These are phyloP conservation scores for Lasioglossum lativentre DNA, from an alignment of 2,888 invertebrate species.

Conservation along the genomic window DNA sequence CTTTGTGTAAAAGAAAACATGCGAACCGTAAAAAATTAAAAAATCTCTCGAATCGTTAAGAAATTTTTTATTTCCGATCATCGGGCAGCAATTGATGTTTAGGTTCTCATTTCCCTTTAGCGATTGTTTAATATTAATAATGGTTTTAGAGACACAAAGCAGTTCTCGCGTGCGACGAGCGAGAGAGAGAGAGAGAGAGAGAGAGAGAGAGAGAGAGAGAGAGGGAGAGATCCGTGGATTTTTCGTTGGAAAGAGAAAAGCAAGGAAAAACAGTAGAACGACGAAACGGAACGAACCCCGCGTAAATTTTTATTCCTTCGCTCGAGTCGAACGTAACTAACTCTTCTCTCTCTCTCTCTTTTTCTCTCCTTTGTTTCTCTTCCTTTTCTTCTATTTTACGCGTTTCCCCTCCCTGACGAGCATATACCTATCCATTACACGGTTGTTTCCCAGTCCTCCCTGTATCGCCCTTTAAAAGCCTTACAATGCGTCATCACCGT, in stretches of 20 bases:
- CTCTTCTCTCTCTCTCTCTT: not conserved
- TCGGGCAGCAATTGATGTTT: not conserved
- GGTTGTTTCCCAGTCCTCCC: constrained; percentile 72
- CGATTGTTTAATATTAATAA: not conserved
- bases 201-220: not conserved
- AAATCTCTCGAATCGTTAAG: not conserved
- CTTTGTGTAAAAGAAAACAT: no score
- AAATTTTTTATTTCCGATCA: not conserved
- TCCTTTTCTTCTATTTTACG: constrained; percentile 53
- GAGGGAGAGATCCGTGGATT: not conserved
- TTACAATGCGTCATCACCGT: constrained; percentile 85
- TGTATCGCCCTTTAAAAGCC: constrained; percentile 81
- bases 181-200: not conserved
- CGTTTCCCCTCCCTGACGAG: constrained; percentile 41
- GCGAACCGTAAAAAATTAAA: no score
- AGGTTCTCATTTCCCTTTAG: not conserved
- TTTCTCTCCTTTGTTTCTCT: not conserved
- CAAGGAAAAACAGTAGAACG: not conserved
- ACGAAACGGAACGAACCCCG: not conserved
- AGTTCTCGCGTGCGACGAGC: constrained; percentile 8
- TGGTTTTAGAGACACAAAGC: not conserved
- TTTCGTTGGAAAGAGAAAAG: not conserved
- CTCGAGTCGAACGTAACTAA: constrained; percentile 48
- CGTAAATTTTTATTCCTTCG: constrained; percentile 51
- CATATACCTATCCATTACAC: constrained; percentile 82